Base-by-base conservation (phyloP, 2,113 vertebrate species). In the Salminus brasiliensis region DNA sequence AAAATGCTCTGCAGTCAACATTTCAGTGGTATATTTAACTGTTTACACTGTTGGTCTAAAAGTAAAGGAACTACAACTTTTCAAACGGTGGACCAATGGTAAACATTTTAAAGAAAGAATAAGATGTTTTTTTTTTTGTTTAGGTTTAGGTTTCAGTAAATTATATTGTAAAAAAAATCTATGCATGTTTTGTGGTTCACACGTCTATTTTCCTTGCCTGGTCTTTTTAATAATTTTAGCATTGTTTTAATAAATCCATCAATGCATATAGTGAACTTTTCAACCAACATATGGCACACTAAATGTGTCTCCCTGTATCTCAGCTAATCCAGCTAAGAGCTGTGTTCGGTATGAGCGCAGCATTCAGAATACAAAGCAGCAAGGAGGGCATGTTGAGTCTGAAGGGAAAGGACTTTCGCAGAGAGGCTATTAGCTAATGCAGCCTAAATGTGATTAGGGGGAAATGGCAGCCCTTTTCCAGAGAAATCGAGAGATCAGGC, bases 341-440 rank as follows among this genome's bases (percentile, higher is more conserved):
- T 66, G 32, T 66, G 63, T 66, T 62, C 27, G 6, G 59, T 62
- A 30, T 62, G 18, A 23, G 47, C 15, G 45, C 43, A 79, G 45
- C 11, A 41, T 32, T 23, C 68, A 25, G n/a, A 25, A 52, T 16
- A 62, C 15, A 47, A 32, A 55, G 57, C 34, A n/a, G 34, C 10
- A 12, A 21, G 15, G 52, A 6, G 49, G 15, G 29, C 29, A 7
- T 30, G 60, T 32, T 63, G 62, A 66, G 62, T n/a, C 34, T n/a
- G 62, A 66, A 23, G 62, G 57, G 62, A 52, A 59, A 63, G 55
- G 71, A 32, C 70, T 45, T 29, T 23, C 13, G 10, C 18, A 36
- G 30, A 55, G n/a, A 16, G 49, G 34, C 63, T 74, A 74, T 80
- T 74, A 80, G 78, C 78, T 80, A 74, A 80, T 80, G 71, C 62